These are phyloP conservation scores for Drosophila stalkeri DNA, from an alignment of 2,888 invertebrate genomes.

Conservation along the genomic window DNA sequence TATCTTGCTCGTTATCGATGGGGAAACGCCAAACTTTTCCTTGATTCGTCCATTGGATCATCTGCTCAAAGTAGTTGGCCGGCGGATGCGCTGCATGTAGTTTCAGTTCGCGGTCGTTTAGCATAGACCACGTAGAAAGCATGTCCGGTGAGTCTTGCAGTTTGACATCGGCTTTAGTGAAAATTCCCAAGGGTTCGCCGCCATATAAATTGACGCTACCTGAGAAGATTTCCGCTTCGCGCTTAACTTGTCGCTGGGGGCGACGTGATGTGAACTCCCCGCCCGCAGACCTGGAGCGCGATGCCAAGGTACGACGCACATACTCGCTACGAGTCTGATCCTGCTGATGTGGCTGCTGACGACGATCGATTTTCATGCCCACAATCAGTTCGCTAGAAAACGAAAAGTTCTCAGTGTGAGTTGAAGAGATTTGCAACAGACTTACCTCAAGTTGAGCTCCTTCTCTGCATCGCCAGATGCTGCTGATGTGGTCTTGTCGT, in stretches of 20 bases:
- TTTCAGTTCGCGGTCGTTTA: constrained; percentile 89
- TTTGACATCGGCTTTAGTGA: constrained; percentile 76
- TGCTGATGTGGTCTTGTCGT: background rate
- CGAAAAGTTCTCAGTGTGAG: background rate
- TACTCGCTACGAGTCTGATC: constrained; percentile 83
- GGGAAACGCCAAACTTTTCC: constrained; percentile 99
- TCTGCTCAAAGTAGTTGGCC: constrained; percentile 95
- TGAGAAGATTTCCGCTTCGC: constrained; percentile 75
- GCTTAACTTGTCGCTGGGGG: constrained; percentile 59
- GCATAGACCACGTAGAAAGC: constrained; percentile 89
- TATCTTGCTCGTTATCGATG: constrained; percentile 97
- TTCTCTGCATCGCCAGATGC: constrained; percentile 28
- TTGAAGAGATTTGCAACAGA: background rate
- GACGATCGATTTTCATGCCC: constrained; percentile 91
- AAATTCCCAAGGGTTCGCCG: constrained; percentile 88
- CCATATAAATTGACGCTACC: constrained; percentile 88
- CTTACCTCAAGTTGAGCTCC: constrained; percentile 78
- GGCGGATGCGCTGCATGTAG: constrained; percentile 90
- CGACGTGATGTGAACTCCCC: constrained; percentile 42
- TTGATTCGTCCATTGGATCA: constrained; percentile 96
- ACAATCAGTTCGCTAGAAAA: constrained; percentile 89
- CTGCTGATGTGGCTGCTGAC: constrained; percentile 59
- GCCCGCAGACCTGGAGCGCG: constrained; percentile 38
- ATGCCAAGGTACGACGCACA: constrained; percentile 83
- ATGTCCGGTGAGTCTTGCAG: constrained; percentile 78